phyloP scores from a whole-genome alignment of 2,888 invertebrate species.

The Trachelus tabidus region DNA sequence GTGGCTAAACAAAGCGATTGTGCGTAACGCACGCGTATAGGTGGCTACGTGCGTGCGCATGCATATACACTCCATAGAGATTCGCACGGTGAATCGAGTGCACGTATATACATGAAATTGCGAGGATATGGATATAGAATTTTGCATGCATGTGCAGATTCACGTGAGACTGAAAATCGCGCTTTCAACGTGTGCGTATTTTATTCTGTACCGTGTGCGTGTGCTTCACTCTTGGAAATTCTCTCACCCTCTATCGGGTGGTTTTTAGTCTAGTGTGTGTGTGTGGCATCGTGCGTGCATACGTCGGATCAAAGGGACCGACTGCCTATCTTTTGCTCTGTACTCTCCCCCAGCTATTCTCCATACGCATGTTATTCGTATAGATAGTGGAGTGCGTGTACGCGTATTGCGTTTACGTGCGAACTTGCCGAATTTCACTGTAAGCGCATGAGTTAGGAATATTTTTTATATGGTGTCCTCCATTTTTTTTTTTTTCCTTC shows the following conservation, averaged over 20 bases:
- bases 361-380: conserved; percentile 8
- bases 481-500: conserved; percentile 23
- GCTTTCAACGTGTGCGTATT: conserved; percentile 29
- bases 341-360: conserved; percentile 7
- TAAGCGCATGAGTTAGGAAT: conserved; percentile 10
- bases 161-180: neutral
- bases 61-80: neutral
- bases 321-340: conserved; percentile 42
- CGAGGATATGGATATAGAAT: neutral
- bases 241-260: conserved; percentile 20
- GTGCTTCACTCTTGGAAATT: conserved; percentile 12
- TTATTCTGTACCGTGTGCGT: conserved; percentile 17
- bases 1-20: conserved; percentile 41
- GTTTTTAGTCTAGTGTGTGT: neutral
- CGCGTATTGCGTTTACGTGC: neutral
- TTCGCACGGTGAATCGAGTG: neutral
- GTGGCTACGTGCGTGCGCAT: neutral
- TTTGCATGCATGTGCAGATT: neutral
- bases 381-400: neutral
- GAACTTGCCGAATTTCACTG: conserved; percentile 14
- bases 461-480: conserved; percentile 18
- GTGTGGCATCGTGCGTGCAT: conserved; percentile 29
- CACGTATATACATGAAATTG: neutral
- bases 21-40: neutral
- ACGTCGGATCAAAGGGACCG: conserved; percentile 58